A percentile compares a stretch with the other conserved stretches of the same genome.
Evolutionary conservation across 2,888 invertebrate genomes (phyloP).

Genomic region (Norana najaformis): DNA sequence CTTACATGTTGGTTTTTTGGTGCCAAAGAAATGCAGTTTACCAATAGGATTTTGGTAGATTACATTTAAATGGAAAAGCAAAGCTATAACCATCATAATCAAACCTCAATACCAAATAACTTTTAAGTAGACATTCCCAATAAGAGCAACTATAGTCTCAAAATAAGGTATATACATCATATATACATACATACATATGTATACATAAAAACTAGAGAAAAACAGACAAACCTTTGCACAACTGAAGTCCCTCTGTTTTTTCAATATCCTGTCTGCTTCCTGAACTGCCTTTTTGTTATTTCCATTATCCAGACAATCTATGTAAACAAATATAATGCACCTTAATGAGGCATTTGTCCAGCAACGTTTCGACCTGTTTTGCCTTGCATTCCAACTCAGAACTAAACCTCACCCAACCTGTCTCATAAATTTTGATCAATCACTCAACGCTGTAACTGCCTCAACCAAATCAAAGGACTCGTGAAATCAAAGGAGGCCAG

Average conservation of each 20-base stretch:
- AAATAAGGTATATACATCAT: too few species aligned
- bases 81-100: background rate
- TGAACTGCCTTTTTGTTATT: constrained; percentile 96
- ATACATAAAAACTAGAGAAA: background rate
- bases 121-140: background rate
- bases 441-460: too few species aligned
- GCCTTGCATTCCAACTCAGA: too few species aligned
- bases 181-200: too few species aligned
- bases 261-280: constrained; percentile 92
- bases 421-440: too few species aligned
- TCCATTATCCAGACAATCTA: constrained; percentile 91
- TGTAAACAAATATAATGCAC: constrained; percentile 51
- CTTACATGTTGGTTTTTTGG: background rate
- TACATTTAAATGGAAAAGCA: background rate
- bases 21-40: background rate
- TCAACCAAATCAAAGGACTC: too few species aligned
- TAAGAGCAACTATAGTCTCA: background rate
- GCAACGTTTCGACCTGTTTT: too few species aligned
- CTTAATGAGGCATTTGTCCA: background rate
- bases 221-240: constrained; percentile 32
- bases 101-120: background rate
- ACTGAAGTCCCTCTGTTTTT: constrained; percentile 69
- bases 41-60: background rate
- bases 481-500: too few species aligned
- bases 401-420: too few species aligned